These are phyloP conservation scores for Camponotus vicinus DNA, from an alignment of 1,140 invertebrate genomes.

Conservation along the genomic window DNA sequence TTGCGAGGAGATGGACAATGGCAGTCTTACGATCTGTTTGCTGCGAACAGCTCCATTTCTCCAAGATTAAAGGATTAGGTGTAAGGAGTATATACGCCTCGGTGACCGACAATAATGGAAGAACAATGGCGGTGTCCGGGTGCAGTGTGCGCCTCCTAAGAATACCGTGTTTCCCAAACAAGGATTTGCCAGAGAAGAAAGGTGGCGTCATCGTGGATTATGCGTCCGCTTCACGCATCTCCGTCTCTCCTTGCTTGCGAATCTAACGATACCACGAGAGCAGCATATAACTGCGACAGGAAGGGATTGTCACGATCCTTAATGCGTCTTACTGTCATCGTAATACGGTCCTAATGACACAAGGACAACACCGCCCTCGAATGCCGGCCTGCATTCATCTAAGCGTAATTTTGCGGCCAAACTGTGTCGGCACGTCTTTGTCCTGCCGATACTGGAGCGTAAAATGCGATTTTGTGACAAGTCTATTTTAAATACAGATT, in stretches of 20 bases:
- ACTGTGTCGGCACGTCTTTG: constrained; percentile 62
- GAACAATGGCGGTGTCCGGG: constrained; percentile 78
- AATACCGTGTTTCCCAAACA: constrained; percentile 79
- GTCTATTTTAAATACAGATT: neutral
- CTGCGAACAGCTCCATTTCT: constrained; percentile 83
- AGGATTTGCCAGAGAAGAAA: constrained; percentile 66
- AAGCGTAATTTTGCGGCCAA: constrained; percentile 73
- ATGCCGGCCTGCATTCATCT: constrained; percentile 53
- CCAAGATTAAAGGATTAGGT: constrained; percentile 84
- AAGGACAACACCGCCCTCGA: constrained; percentile 42
- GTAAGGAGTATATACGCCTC: constrained; percentile 79
- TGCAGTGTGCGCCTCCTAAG: constrained; percentile 61
- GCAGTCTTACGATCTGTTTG: constrained; percentile 77
- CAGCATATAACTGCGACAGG: constrained; percentile 61
- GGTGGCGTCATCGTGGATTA: constrained; percentile 32
- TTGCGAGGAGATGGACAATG: constrained; percentile 76
- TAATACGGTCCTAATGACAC: constrained; percentile 76
- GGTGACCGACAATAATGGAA: constrained; percentile 80
- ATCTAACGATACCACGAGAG: constrained; percentile 37
- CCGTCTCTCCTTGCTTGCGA: neutral
- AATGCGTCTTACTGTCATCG: constrained; percentile 80
- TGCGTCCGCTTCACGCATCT: constrained; percentile 22
- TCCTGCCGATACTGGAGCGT: constrained; percentile 72
- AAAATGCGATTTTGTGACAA: constrained; percentile 75
- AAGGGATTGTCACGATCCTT: constrained; percentile 77